Evolutionary conservation across 2,113 vertebrate genomes (phyloP).

Genomic region (Gadus macrocephalus): DNA sequence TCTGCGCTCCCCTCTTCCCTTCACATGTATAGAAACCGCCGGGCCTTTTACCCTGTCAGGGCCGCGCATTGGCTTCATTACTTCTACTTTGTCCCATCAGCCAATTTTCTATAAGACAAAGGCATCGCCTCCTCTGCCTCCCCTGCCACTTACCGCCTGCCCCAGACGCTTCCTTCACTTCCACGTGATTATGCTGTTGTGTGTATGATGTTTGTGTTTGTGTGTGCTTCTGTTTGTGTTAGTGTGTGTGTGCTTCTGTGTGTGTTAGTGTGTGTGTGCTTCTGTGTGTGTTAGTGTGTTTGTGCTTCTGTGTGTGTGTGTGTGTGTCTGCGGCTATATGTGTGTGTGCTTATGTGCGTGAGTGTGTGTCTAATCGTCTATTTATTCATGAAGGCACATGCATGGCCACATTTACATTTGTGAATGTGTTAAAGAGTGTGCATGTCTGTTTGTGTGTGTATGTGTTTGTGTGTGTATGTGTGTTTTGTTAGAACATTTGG

Average conservation of each 20-base stretch:
- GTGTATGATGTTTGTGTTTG: too few species aligned
- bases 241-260: too few species aligned
- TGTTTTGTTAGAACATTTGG: too few species aligned
- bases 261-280: too few species aligned
- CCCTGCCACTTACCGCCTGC: not conserved
- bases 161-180: conserved; percentile 26
- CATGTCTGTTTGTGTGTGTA: conserved; percentile 25
- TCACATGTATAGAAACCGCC: conserved; percentile 70
- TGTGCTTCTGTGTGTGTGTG: too few species aligned
- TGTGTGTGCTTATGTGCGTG: too few species aligned
- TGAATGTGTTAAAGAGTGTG: not conserved
- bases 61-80: conserved; percentile 51
- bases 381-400: conserved; percentile 9
- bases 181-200: conserved; percentile 12
- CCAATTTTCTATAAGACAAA: conserved; percentile 26
- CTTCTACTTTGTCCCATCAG: conserved; percentile 40
- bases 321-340: too few species aligned
- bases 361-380: too few species aligned
- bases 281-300: too few species aligned
- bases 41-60: conserved; percentile 55
- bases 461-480: not conserved
- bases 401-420: not conserved
- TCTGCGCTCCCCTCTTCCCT: conserved; percentile 64
- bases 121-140: conserved; percentile 17
- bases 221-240: too few species aligned